Evolutionary conservation across 2,888 invertebrate genomes (phyloP).

Genomic region (Ormia ochracea): DNA sequence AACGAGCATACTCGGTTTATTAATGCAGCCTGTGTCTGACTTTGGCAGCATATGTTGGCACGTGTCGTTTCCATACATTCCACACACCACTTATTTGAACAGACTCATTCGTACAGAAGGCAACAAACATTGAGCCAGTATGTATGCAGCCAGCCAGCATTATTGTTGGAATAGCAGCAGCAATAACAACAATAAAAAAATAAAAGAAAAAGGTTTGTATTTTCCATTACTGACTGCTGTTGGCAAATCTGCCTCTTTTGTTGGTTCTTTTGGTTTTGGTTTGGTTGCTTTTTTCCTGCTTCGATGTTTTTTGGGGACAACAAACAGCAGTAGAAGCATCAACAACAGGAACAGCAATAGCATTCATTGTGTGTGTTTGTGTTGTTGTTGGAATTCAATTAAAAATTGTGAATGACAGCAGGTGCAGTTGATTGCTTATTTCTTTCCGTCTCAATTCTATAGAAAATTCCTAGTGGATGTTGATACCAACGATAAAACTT

Average conservation of each 20-base stretch:
- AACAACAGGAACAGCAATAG: conserved; percentile 31
- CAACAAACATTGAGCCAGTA: background rate
- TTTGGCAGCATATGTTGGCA: conserved; percentile 65
- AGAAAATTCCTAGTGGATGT: conserved; percentile 36
- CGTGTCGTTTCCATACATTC: conserved; percentile 63
- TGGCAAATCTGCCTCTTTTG: conserved; percentile 59
- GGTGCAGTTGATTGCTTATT: conserved; percentile 70
- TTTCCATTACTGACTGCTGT: conserved; percentile 55
- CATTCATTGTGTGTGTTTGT: conserved; percentile 11
- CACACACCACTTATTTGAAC: conserved; percentile 38
- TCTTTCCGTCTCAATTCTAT: conserved; percentile 41
- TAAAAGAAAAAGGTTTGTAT: conserved; percentile 46
- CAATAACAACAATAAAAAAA: conserved; percentile 17
- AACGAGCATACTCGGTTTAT: conserved; percentile 33
- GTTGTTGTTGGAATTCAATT: conserved; percentile 65
- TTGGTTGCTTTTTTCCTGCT: conserved; percentile 8
- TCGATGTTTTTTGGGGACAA: conserved; percentile 31
- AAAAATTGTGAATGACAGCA: conserved; percentile 72
- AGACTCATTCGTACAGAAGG: background rate
- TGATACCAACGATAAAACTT: background rate
- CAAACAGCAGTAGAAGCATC: background rate
- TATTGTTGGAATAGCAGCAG: conserved; percentile 4
- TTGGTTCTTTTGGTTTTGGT: conserved; percentile 56
- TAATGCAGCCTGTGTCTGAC: conserved; percentile 60
- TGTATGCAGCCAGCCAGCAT: background rate